phyloP scores from a whole-genome alignment of 2,113 vertebrate species.

The Petaurus breviceps region DNA sequence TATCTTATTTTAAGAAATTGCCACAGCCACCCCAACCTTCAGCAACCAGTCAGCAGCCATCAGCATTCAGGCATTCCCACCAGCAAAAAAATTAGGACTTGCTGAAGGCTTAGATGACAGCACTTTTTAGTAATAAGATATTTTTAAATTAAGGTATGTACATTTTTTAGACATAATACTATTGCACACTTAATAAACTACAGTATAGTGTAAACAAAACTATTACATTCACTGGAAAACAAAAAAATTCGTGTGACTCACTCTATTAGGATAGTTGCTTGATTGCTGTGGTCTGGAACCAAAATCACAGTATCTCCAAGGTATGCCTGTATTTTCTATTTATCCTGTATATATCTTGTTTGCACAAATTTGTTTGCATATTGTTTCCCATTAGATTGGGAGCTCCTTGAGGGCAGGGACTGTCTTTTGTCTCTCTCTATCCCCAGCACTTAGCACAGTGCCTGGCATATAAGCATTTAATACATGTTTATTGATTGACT shows the following conservation, averaged over 20 bases:
- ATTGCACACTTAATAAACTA: neutral
- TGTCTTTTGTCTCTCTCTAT: too few species aligned
- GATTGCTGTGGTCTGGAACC: too few species aligned
- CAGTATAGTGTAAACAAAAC: neutral
- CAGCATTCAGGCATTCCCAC: too few species aligned
- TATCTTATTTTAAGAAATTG: neutral
- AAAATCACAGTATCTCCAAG: too few species aligned
- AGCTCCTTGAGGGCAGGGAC: neutral
- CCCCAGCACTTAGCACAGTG: too few species aligned
- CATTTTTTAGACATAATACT: neutral
- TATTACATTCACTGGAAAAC: neutral
- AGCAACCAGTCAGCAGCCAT: neutral
- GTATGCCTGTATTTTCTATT: neutral
- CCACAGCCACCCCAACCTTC: neutral
- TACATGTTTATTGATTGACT: too few species aligned
- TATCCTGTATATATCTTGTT: neutral
- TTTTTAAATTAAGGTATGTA: neutral
- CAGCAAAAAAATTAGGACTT: neutral
- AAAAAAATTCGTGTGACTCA: neutral
- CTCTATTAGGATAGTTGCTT: neutral
- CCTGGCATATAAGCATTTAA: too few species aligned
- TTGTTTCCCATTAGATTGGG: neutral
- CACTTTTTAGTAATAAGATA: neutral
- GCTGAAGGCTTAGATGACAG: neutral
- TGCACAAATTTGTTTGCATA: neutral